Conservation (phyloP, 2,113 vertebrate genomes). For the Pseudorectes ferrugineus region DNA sequence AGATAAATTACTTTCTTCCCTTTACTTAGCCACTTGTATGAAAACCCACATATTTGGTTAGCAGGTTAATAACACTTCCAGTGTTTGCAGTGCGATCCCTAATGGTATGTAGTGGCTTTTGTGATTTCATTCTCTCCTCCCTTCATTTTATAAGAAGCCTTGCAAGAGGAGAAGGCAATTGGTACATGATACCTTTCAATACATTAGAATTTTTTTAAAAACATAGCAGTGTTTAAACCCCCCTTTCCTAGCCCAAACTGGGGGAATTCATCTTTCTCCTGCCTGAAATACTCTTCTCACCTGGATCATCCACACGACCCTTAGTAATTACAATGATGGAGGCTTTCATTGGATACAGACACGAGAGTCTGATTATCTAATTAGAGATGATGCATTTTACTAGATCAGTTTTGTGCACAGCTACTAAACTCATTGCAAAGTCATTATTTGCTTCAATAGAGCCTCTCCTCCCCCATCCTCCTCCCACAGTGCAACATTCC, state of each 20-base stretch:
- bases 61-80: neutral
- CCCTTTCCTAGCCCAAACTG: neutral
- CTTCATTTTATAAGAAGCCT: neutral
- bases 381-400: neutral
- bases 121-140: neutral
- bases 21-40: neutral
- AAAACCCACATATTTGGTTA: neutral
- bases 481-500: neutral
- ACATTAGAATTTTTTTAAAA: neutral
- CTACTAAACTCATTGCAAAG: neutral
- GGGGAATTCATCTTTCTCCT: neutral
- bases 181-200: neutral
- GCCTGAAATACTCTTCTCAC: neutral
- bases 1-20: neutral
- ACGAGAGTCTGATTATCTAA: neutral
- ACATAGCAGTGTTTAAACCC: neutral
- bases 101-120: neutral
- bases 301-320: neutral
- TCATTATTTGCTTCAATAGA: neutral
- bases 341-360: neutral
- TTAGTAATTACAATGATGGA: neutral
- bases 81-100: neutral
- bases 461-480: fast-evolving
- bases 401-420: neutral
- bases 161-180: neutral